Evolutionary conservation across 1,140 invertebrate species (phyloP), one percentile per base, ranked within the genome.

Genomic region (Reticulitermes speratus): DNA sequence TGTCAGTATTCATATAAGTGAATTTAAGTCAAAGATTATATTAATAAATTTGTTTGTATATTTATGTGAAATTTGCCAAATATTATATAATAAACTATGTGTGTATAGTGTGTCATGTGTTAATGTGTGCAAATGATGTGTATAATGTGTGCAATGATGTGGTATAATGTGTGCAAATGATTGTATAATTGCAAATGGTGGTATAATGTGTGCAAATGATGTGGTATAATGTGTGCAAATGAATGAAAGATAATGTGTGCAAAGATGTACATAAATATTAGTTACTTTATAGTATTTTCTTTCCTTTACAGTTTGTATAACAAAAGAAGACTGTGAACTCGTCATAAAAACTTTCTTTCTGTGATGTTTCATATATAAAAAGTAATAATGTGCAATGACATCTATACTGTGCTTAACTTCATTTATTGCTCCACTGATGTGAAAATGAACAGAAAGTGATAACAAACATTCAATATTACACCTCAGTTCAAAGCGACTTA

Each of bases 221-320:
- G 3, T 3, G n/a, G 65, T 30, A 75, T 30, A 14, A n/a, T 25
- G n/a, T n/a, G 65, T 75, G n/a, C n/a, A n/a, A n/a, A n/a, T n/a
- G n/a, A n/a, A n/a, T n/a, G n/a, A n/a, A n/a, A n/a, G n/a, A n/a
- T n/a, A 3, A 12, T 69, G 25, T 69, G 65, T 69, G 65, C n/a
- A 75, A 75, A 30, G 30, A 75, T 75, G 65, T 75, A 75, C 14
- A 75, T 75, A 75, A 75, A 30, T 75, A 75, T 75, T 16, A 75
- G 25, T 75, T 75, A 75, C n/a, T 75, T 75, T 75, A 75, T 75
- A 75, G 65, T 75, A 75, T 30, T 75, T 75, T 75, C 25, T 75
- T 75, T 65, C 59, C 19, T 75, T 75, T 75, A 5, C 52, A 16
- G 14, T 75, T 75, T 2, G n/a, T 75, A 75, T 75, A 65, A 19